Evolutionary conservation across 2,113 vertebrate genomes (phyloP).

Genomic region (Plecotus auritus): DNA sequence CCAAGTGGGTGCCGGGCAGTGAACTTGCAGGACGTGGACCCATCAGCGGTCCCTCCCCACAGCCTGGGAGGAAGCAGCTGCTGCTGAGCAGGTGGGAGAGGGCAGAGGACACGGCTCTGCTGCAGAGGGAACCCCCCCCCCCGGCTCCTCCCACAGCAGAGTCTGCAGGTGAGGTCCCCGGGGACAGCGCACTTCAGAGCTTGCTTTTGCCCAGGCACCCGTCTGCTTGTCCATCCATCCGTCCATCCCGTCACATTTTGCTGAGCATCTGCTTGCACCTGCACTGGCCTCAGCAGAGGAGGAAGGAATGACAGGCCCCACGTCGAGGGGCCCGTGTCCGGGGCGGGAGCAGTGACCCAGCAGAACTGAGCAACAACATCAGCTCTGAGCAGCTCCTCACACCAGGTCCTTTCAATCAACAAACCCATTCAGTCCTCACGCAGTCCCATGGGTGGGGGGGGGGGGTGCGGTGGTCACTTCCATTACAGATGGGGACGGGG

Average conservation of each 20-base stretch:
- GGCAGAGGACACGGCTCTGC: accelerated
- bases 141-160: not conserved
- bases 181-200: not conserved
- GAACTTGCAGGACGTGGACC: too few species aligned
- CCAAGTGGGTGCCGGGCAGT: accelerated
- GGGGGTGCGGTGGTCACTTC: too few species aligned
- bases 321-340: accelerated
- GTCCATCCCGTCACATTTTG: not conserved
- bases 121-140: not conserved
- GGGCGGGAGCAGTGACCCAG: accelerated
- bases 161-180: not conserved
- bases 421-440: not conserved
- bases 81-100: accelerated
- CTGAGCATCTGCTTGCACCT: not conserved
- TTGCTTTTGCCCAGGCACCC: accelerated
- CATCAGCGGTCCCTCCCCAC: not conserved
- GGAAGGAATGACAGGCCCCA: not conserved
- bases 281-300: not conserved
- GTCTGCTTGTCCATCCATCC: not conserved
- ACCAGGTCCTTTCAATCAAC: not conserved
- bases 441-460: accelerated
- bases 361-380: accelerated
- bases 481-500: not conserved
- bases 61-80: accelerated
- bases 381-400: accelerated